A percentile compares a stretch with the other conserved stretches of the same genome.
Conservation (phyloP, 1,140 invertebrate species). For the Colletes latitarsis region DNA sequence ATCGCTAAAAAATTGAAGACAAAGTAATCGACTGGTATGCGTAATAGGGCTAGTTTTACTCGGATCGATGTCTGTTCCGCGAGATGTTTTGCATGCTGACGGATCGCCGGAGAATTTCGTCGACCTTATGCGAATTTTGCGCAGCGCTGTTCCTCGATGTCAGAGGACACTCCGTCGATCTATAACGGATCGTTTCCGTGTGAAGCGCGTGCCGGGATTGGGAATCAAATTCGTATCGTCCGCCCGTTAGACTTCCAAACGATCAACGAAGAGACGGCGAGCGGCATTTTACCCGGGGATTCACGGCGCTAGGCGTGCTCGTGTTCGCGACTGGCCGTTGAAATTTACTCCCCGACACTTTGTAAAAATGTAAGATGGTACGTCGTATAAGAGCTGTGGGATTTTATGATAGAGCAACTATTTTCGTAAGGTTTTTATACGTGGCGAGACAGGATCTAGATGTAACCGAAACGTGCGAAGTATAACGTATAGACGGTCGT, state of each 20-base stretch:
- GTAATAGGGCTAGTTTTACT: no score
- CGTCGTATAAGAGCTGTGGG: constrained; percentile 42
- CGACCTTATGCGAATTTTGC: constrained; percentile 8
- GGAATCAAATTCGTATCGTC: neutral
- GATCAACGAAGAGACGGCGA: constrained; percentile 19
- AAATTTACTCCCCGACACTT: constrained; percentile 32
- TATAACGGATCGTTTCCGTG: constrained; percentile 11
- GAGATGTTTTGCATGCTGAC: neutral
- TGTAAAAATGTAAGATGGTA: constrained; percentile 49
- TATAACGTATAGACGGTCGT: constrained; percentile 39
- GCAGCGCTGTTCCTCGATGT: neutral
- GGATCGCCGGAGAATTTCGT: neutral
- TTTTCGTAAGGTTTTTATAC: constrained; percentile 75
- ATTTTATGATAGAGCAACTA: constrained; percentile 71
- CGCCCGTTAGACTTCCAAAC: constrained; percentile 10
- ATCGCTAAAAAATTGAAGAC: no score
- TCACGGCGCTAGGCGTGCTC: neutral
- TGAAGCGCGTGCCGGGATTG: neutral
- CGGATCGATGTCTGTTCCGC: no score
- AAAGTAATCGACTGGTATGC: no score
- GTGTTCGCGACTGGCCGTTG: neutral
- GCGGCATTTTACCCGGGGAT: neutral
- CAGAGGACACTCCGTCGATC: constrained; percentile 9
- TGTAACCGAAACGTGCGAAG: constrained; percentile 49
- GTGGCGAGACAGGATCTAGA: constrained; percentile 45